A percentile compares a stretch with the other conserved stretches of the same genome.
Conservation (phyloP, 2,113 vertebrate species). For the Siphamia tubifer region DNA sequence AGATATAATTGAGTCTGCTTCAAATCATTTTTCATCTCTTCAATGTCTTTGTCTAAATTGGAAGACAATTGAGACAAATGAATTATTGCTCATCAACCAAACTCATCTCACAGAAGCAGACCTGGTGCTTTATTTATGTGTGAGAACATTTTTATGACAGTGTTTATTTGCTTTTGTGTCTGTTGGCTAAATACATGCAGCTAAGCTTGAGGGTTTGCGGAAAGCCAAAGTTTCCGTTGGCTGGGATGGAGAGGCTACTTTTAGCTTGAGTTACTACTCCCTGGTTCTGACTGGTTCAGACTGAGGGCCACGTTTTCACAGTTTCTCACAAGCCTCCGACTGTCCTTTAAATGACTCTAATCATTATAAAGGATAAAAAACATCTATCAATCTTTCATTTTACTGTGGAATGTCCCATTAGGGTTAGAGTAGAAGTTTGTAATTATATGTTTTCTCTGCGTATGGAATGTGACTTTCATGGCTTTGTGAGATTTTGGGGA, state of each 20-base stretch:
- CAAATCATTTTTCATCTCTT: background rate
- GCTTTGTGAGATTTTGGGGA: constrained; percentile 45
- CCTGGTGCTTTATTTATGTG: constrained; percentile 49
- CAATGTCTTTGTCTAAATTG: background rate
- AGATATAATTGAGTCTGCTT: background rate
- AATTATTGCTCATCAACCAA: constrained; percentile 37
- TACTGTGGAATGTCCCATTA: constrained; percentile 45
- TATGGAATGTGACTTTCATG: constrained; percentile 57
- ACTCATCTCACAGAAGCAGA: constrained; percentile 9
- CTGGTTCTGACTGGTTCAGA: constrained; percentile 40
- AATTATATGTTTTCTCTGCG: constrained; percentile 67
- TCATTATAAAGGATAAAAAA: constrained; percentile 46
- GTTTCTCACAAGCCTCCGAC: constrained; percentile 11
- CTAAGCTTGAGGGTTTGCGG: constrained; percentile 63
- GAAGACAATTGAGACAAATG: background rate
- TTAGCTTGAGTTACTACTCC: constrained; percentile 57
- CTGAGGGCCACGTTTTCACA: background rate
- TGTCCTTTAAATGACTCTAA: constrained; percentile 37
- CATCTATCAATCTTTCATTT: constrained; percentile 54
- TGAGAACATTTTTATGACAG: constrained; percentile 60
- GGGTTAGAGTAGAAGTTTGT: constrained; percentile 46
- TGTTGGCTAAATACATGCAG: constrained; percentile 60
- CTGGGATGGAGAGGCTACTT: constrained; percentile 62
- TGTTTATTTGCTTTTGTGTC: constrained; percentile 75
- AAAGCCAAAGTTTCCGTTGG: constrained; percentile 68